Base-by-base conservation (phyloP, 2,113 vertebrate genomes). In the Puma concolor region DNA sequence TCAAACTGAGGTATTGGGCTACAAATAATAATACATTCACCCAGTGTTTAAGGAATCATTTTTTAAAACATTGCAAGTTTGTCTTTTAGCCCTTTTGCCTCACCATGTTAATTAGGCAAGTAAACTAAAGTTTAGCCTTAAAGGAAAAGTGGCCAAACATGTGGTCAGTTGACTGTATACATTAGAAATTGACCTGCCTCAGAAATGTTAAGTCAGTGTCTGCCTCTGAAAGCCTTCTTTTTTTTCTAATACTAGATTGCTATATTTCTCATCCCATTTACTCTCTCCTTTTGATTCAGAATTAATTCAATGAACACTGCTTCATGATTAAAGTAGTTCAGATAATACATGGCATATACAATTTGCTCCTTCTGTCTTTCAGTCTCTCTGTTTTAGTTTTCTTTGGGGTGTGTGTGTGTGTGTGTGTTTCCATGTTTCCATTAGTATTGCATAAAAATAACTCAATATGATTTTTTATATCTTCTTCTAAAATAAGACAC, bases 11-110 rank as follows among this genome's bases (percentile, higher is more conserved):
- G 48, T 14, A 12, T 91, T 95, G 72, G 36, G 38, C 64, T 91
- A 29, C 16, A 96, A 77, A 82, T 64, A 96, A 31, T 85, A 97
- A 79, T 44, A 89, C 64, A 64, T 85, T 83, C 52, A 95, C 57
- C 11, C 85, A 84, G 11, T 96, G 72, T 72, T 54, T 67, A 88
- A 14, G 41, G 41, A 96, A 93, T 79, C 19, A 57, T 81, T 71
- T 92, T 87, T 50, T 33, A 36, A 91, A 93, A 69, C 19, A 38
- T 60, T 23, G 1, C 44, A 96, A 31, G 36, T 88, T 83, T 97
- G 48, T 60, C 41, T 89, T 84, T 91, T 66, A 50, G 9, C 38
- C 95, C 38, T 31, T 52, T 92, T 81, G 25, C n/a, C 19, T 95
- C 19, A 57, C 14, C 36, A 25, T 84, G 13, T 79, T 74, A 97